Percentiles rank a stretch among this genome's conserved stretches.
phyloP scores from a whole-genome alignment of 2,888 invertebrate genomes.

The Amiota mariae region DNA sequence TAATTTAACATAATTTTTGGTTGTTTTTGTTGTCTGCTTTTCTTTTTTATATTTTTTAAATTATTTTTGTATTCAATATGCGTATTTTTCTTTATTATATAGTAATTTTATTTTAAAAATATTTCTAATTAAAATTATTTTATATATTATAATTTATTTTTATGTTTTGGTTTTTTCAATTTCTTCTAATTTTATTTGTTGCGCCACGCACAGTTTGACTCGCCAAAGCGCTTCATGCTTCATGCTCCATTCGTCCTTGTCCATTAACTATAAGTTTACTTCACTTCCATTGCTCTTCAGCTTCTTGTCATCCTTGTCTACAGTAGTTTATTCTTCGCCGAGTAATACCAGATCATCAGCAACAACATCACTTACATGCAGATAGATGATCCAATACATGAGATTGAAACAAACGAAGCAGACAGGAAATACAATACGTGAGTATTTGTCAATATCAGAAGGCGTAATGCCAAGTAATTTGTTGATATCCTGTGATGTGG shows the following conservation, averaged over 20 bases:
- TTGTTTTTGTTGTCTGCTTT: neutral
- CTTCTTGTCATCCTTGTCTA: slow-evolving; percentile 16
- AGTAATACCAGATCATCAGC: slow-evolving; percentile 93
- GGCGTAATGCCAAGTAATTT: slow-evolving; percentile 94
- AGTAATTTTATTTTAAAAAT: neutral
- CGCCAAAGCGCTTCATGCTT: slow-evolving; percentile 37
- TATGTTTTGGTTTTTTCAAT: slow-evolving; percentile 29
- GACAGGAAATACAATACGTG: slow-evolving; percentile 97
- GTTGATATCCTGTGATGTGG: slow-evolving; percentile 87
- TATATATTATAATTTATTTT: neutral
- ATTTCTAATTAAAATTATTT: neutral
- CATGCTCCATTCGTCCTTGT: slow-evolving; percentile 46
- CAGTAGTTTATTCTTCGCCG: slow-evolving; percentile 77
- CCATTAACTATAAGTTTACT: slow-evolving; percentile 16
- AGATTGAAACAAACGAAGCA: slow-evolving; percentile 99
- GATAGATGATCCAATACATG: slow-evolving; percentile 98
- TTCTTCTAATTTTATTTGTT: slow-evolving; percentile 51
- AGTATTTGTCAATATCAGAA: slow-evolving; percentile 99
- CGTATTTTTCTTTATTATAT: neutral
- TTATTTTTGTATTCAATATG: slow-evolving; percentile 10
- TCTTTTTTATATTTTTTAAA: neutral
- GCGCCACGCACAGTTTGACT: slow-evolving; percentile 69
- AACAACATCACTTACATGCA: slow-evolving; percentile 96
- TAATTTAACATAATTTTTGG: slow-evolving; percentile 38
- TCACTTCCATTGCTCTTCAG: slow-evolving; percentile 24